Base-by-base conservation (phyloP, 2,888 invertebrate genomes). In the Synanthedon formicaeformis region DNA sequence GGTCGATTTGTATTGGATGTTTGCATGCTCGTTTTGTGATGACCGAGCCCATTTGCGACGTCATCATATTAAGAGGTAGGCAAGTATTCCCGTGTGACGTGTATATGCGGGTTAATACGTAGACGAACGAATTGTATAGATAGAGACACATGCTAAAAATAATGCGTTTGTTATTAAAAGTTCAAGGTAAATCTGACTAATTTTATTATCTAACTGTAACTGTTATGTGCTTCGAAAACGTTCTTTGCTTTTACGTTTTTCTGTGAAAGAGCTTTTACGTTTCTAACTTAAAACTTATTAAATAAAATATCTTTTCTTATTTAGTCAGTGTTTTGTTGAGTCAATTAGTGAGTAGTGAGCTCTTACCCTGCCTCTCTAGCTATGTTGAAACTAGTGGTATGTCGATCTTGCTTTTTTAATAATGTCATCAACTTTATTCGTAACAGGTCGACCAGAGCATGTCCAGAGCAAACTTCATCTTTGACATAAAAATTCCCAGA, bases 31-130 rank as follows among this genome's bases (percentile, higher is more conserved):
- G 51, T 41, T 16, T 34, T 34, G 40, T 41, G 13, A 14, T 45
- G 52, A 54, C 52, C 54, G 54, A 51, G 56, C 56, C 56, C 52
- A 52, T 49, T 40, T 40, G 13, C 23, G 14, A 54, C 56, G 56
- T 56, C 56, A 56, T 49, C 23, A 45, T 49, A 14, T 3, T 6
- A 40, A 41, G 52, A 51, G 41, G 14, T 3, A 13, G n/a, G n/a
- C 34, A 52, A 50, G 52, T 49, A 52, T 56, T 56, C 56, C 56
- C 56, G 18, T 18, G n/a, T 54, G 54, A 56, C 56, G 54, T 54
- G 51, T 41, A 10, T 18, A 27, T 51, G 51, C 52, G 52, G 54
- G 54, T 41, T 51, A 52, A 51, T 48, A 51, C 52, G 50, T 49
- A 41, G 52, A 4, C n/a, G 45, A 34, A 49, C 12, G 23, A 40